These are phyloP conservation scores for Piprites chloris DNA, from an alignment of 2,113 vertebrate genomes.

Conservation along the genomic window DNA sequence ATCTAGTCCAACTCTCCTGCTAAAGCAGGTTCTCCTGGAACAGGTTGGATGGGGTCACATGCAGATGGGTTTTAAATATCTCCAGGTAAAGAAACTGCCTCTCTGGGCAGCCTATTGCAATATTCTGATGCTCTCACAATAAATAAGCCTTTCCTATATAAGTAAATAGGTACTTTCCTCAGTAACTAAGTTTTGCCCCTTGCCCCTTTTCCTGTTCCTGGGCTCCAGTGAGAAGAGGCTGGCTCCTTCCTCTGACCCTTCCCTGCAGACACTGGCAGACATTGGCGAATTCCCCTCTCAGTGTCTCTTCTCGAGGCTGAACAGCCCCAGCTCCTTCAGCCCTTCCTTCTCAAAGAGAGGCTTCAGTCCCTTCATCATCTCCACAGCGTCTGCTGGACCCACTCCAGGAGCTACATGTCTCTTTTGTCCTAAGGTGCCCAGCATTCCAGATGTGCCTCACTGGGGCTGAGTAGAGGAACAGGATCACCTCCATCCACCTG, in stretches of 20 bases:
- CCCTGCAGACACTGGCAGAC: neutral
- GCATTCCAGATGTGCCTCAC: neutral
- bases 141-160: neutral
- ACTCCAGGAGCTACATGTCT: neutral
- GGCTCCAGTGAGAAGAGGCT: neutral
- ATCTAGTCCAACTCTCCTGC: neutral
- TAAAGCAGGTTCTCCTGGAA: neutral
- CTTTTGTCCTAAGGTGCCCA: neutral
- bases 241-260: neutral
- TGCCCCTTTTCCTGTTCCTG: neutral
- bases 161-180: neutral
- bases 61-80: neutral
- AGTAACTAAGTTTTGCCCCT: neutral
- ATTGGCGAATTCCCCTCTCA: neutral
- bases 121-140: neutral
- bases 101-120: neutral
- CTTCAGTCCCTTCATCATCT: neutral
- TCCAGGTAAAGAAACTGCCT: neutral
- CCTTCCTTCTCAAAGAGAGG: neutral
- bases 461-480: neutral
- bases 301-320: neutral
- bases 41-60: neutral
- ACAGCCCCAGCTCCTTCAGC: neutral
- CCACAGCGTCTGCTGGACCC: fast-evolving
- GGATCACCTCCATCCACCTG: neutral